These are phyloP conservation scores for Automeris io DNA, from an alignment of 2,888 invertebrate species.

Conservation along the genomic window DNA sequence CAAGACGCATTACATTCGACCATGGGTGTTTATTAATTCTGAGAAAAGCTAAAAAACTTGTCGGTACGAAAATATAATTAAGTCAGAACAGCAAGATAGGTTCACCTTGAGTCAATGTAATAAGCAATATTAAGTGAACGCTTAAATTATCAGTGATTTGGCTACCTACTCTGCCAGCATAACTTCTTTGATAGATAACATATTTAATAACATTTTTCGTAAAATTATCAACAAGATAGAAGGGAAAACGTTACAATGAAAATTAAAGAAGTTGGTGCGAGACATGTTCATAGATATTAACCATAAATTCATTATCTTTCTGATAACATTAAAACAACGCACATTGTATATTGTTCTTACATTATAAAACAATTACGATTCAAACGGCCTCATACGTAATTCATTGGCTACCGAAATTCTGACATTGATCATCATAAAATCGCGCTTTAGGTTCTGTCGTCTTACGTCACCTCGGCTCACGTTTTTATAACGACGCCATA, in stretches of 20 bases:
- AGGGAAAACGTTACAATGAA: no score
- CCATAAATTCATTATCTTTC: no score
- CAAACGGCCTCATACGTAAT: background rate
- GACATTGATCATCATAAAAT: constrained; percentile 47
- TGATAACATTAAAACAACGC: background rate
- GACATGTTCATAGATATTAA: no score
- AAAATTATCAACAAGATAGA: no score
- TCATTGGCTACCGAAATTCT: constrained; percentile 9
- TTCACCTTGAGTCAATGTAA: background rate
- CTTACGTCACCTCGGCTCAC: constrained; percentile 50
- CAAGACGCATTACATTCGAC: no score
- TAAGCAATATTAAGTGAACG: background rate
- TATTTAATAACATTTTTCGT: no score
- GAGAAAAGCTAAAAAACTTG: background rate
- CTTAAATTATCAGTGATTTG: no score
- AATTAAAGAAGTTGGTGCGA: no score
- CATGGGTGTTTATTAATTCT: no score
- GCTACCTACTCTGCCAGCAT: no score
- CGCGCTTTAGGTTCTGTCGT: constrained; percentile 40
- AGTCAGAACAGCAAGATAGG: background rate
- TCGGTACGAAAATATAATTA: background rate
- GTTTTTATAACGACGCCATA: constrained; percentile 58
- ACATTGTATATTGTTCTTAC: background rate
- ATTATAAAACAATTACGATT: background rate
- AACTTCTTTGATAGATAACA: no score